Conservation (phyloP, 1,140 invertebrate species). For the Calosoma granatense region DNA sequence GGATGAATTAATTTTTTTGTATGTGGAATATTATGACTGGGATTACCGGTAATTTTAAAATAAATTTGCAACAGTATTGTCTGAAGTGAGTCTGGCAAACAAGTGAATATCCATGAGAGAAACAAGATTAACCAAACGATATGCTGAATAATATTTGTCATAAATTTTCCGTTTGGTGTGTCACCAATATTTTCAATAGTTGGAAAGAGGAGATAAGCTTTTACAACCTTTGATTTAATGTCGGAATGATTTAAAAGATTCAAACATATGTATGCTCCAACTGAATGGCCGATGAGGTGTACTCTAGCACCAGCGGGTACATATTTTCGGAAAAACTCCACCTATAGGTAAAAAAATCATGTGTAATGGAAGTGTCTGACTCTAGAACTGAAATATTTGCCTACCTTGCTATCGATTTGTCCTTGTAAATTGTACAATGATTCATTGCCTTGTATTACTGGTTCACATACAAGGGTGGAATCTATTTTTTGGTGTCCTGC, state of each 20-base stretch:
- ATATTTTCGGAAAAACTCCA: conserved; percentile 60
- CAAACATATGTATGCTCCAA: conserved; percentile 70
- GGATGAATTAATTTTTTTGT: conserved; percentile 43
- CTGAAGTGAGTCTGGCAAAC: conserved; percentile 45
- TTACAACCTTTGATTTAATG: conserved; percentile 38
- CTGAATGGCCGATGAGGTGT: conserved; percentile 74
- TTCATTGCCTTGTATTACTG: conserved; percentile 38
- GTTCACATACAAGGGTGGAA: conserved; percentile 34
- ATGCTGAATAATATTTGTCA: conserved; percentile 42
- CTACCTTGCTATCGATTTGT: conserved; percentile 69
- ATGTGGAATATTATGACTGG: conserved; percentile 30
- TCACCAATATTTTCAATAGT: conserved; percentile 68
- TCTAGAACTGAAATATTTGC: conserved; percentile 1
- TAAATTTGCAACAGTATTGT: conserved; percentile 40
- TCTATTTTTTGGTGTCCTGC: conserved; percentile 52
- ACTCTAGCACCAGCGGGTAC: conserved; percentile 56
- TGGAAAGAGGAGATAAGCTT: conserved; percentile 68
- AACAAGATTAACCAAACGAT: conserved; percentile 44
- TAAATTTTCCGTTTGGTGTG: conserved; percentile 55
- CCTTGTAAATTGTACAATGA: conserved; percentile 55
- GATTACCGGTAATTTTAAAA: conserved; percentile 33
- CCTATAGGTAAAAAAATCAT: conserved; percentile 26
- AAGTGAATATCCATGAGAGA: conserved; percentile 45
- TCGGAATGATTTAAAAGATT: conserved; percentile 53
- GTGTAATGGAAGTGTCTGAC: conserved; percentile 6